These are phyloP conservation scores for Trichoplusia ni DNA, from an alignment of 1,140 invertebrate genomes.

Conservation along the genomic window DNA sequence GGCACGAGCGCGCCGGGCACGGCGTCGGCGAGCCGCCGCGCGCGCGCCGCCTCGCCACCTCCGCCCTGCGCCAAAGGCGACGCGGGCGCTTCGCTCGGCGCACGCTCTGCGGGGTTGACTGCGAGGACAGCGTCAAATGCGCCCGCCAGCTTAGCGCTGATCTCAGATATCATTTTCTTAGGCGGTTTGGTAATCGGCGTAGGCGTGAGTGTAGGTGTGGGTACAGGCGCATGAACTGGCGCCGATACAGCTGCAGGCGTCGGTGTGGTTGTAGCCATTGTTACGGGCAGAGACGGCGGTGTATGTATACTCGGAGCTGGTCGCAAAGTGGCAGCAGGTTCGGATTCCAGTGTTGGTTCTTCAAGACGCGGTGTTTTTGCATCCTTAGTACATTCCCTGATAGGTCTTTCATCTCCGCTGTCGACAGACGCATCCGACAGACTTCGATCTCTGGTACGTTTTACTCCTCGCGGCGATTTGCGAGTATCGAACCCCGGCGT, in stretches of 20 bases:
- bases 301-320: not conserved
- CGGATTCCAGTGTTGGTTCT: constrained; percentile 43
- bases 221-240: constrained; percentile 2
- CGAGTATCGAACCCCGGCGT: constrained; percentile 70
- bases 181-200: constrained; percentile 71
- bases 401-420: constrained; percentile 82
- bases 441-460: constrained; percentile 83
- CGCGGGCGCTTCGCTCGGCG: constrained; percentile 35
- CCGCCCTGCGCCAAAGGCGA: constrained; percentile 19
- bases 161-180: constrained; percentile 79
- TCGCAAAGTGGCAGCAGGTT: constrained; percentile 21
- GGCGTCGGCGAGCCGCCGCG: constrained; percentile 53
- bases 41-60: constrained; percentile 37
- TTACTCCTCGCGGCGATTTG: constrained; percentile 84
- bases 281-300: not conserved
- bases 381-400: constrained; percentile 61
- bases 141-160: constrained; percentile 68
- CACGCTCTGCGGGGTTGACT: constrained; percentile 31
- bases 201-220: constrained; percentile 31
- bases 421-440: constrained; percentile 85
- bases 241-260: constrained; percentile 1
- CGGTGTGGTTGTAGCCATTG: not conserved
- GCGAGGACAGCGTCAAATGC: constrained; percentile 52
- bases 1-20: constrained; percentile 56
- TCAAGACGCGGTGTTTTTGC: constrained; percentile 60